Evolutionary conservation across 2,888 invertebrate genomes (phyloP).

Genomic region (Acleris emargana): DNA sequence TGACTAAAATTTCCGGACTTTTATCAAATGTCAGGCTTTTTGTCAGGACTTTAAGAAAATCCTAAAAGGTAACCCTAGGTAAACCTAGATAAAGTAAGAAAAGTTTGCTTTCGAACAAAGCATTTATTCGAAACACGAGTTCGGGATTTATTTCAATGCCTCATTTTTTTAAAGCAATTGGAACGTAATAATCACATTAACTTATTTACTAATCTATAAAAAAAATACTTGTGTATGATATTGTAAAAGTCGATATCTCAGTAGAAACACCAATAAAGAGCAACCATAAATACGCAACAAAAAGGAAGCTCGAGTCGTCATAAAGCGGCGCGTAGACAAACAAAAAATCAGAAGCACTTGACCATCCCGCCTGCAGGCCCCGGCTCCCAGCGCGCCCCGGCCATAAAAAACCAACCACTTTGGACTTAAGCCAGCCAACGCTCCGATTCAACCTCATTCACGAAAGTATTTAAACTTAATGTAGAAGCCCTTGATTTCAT

Average conservation of each 20-base stretch:
- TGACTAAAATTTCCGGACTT: too few relatives aligned
- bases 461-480: constrained; percentile 70
- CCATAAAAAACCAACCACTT: constrained; percentile 78
- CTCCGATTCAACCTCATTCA: constrained; percentile 70
- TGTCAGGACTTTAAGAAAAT: too few relatives aligned
- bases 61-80: too few relatives aligned
- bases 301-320: constrained; percentile 29
- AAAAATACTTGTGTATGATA: constrained; percentile 3
- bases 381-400: constrained; percentile 58
- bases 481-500: constrained; percentile 69
- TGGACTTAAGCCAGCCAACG: constrained; percentile 72
- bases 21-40: too few relatives aligned
- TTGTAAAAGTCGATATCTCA: constrained; percentile 19
- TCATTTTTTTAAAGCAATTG: too few relatives aligned
- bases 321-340: constrained; percentile 37
- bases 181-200: neutral
- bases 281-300: constrained; percentile 25
- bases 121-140: neutral
- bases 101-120: too few relatives aligned
- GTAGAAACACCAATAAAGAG: constrained; percentile 13
- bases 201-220: neutral
- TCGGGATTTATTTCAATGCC: too few relatives aligned
- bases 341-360: constrained; percentile 58
- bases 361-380: constrained; percentile 50
- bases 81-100: too few relatives aligned